phyloP scores from a whole-genome alignment of 2,113 vertebrate genomes.

The Probosciger aterrimus region DNA sequence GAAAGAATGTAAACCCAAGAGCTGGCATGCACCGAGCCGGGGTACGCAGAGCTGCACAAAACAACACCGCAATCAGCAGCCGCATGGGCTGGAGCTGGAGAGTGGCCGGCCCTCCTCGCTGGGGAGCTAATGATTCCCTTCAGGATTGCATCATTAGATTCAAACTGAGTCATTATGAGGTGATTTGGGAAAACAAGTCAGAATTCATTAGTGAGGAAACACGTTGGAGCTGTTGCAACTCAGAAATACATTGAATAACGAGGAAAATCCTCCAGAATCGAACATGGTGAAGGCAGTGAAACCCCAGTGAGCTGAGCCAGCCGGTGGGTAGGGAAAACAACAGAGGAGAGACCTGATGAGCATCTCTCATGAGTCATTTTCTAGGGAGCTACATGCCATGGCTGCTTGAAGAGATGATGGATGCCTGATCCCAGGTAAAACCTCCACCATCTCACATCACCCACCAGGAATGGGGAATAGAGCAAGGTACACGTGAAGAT shows the following conservation, averaged over 20 bases:
- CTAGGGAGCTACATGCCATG: not conserved
- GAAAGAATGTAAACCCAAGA: conserved; percentile 31
- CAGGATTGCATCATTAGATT: conserved; percentile 62
- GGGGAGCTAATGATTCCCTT: conserved; percentile 56
- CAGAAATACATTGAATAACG: not conserved
- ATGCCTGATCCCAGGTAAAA: not conserved
- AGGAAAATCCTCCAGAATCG: not conserved
- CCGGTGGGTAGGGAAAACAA: not conserved
- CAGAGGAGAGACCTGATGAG: not conserved
- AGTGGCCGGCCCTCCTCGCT: conserved; percentile 9
- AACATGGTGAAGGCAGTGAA: not conserved
- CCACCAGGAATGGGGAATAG: not conserved
- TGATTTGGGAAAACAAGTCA: conserved; percentile 58
- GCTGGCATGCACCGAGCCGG: not conserved
- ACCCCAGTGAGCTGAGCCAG: not conserved
- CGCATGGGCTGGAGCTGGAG: conserved; percentile 36
- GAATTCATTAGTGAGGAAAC: conserved; percentile 42
- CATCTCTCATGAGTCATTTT: not conserved
- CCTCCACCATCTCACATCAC: accelerated
- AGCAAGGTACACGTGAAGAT: not conserved
- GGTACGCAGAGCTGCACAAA: not conserved
- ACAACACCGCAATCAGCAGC: not conserved
- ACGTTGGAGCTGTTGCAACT: not conserved
- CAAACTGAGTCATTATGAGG: conserved; percentile 65
- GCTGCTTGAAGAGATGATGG: not conserved